These are phyloP conservation scores for Ardeotis arabs DNA, from an alignment of 2,113 vertebrate genomes.

Conservation along the genomic window DNA sequence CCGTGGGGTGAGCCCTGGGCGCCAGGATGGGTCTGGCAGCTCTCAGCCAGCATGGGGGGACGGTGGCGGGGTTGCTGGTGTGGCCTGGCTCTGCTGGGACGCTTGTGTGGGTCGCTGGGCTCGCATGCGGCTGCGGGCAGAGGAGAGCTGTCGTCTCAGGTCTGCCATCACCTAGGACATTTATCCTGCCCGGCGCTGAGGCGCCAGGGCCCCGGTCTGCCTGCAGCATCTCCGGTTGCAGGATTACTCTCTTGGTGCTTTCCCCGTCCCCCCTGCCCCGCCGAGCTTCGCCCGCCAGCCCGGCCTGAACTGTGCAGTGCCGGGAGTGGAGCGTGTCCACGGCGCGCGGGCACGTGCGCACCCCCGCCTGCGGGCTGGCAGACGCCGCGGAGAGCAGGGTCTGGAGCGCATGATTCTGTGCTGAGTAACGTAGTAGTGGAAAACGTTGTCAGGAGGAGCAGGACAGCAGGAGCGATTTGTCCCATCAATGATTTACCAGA, in stretches of 20 bases:
- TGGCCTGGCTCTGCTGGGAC: background rate
- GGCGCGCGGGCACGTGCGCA: accelerated
- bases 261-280: background rate
- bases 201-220: background rate
- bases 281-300: background rate
- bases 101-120: accelerated
- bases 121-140: background rate
- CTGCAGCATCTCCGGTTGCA: background rate
- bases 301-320: background rate
- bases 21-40: background rate
- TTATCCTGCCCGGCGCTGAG: background rate
- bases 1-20: background rate
- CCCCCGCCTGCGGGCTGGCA: accelerated
- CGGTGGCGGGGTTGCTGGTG: background rate
- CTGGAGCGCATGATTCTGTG: background rate
- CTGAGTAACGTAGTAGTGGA: background rate
- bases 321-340: background rate
- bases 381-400: accelerated
- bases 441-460: background rate
- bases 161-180: background rate
- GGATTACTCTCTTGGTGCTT: background rate
- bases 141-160: background rate
- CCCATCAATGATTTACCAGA: constrained; percentile 64
- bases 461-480: constrained; percentile 24
- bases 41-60: accelerated